Percentiles rank a stretch among this genome's conserved stretches.
Evolutionary conservation across 1,140 invertebrate species (phyloP).

Genomic region (Lanistes nyassanus): DNA sequence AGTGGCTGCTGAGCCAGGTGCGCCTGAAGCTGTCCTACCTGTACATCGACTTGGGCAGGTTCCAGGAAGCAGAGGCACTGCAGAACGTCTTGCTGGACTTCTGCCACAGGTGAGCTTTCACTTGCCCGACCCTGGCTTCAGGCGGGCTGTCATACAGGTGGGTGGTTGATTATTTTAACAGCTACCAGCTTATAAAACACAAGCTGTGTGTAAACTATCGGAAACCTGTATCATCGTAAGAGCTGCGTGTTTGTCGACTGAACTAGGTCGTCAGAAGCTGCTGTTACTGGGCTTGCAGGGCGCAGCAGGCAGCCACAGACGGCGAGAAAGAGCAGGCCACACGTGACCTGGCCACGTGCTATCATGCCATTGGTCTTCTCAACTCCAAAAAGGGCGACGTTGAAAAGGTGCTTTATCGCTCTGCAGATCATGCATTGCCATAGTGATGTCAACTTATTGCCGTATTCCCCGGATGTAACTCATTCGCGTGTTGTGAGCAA

Average conservation of each 20-base stretch:
- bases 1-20: constrained; percentile 17
- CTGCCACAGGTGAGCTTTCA: constrained; percentile 12
- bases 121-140: no score
- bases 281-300: not conserved
- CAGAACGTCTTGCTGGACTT: constrained; percentile 21
- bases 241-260: no score
- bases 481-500: no score
- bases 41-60: constrained; percentile 26
- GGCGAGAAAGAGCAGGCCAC: not conserved
- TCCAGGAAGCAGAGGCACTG: constrained; percentile 9
- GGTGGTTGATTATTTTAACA: no score
- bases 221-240: no score
- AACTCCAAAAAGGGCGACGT: constrained; percentile 3
- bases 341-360: constrained; percentile 15
- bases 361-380: constrained; percentile 20
- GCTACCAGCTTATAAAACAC: not conserved
- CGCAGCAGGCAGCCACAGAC: not conserved
- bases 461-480: no score
- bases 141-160: no score
- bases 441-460: no score
- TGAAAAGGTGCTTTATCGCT: not conserved
- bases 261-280: not conserved
- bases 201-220: no score
- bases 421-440: no score
- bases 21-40: constrained; percentile 30